These are phyloP conservation scores for Bovichtus diacanthus DNA, from an alignment of 2,797 vertebrate genomes.

Conservation along the genomic window DNA sequence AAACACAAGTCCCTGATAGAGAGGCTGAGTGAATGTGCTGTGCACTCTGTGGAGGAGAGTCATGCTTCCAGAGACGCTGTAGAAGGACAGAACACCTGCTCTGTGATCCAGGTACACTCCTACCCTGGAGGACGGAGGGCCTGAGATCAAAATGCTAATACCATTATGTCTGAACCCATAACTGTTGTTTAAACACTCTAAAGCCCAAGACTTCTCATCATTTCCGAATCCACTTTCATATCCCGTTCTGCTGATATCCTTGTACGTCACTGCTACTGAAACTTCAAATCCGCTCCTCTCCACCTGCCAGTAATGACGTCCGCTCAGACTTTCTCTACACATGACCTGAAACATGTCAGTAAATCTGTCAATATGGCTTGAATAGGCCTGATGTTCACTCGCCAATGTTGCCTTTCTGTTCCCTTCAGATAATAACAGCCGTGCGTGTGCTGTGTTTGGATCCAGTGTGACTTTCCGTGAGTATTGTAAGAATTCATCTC, in stretches of 20 bases:
- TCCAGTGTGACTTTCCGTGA: conserved; percentile 23
- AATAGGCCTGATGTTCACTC: too few species aligned
- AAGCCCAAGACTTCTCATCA: conserved; percentile 32
- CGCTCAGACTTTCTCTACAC: conserved; percentile 4
- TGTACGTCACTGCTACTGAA: conserved; percentile 30
- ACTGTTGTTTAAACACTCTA: conserved; percentile 18
- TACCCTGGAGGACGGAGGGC: conserved; percentile 21
- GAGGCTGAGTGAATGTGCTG: conserved; percentile 25
- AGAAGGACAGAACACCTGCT: conserved; percentile 25
- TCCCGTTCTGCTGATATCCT: conserved; percentile 31
- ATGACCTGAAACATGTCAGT: conserved; percentile 38
- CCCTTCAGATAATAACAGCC: too few species aligned
- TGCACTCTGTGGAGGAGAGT: conserved; percentile 54
- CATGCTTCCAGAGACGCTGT: conserved; percentile 19
- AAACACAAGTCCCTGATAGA: conserved; percentile 23
- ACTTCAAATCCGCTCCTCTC: neutral
- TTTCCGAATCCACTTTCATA: conserved; percentile 35
- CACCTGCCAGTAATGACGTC: conserved; percentile 35
- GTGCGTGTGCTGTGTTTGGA: conserved; percentile 29
- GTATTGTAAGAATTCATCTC: conserved; percentile 12
- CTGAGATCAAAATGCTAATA: neutral
- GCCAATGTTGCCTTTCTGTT: too few species aligned
- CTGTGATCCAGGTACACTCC: conserved; percentile 38
- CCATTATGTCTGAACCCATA: conserved; percentile 29
- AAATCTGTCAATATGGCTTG: too few species aligned